Evolutionary conservation across 2,797 vertebrate species (phyloP).

Genomic region (Eulemur albifrons): DNA sequence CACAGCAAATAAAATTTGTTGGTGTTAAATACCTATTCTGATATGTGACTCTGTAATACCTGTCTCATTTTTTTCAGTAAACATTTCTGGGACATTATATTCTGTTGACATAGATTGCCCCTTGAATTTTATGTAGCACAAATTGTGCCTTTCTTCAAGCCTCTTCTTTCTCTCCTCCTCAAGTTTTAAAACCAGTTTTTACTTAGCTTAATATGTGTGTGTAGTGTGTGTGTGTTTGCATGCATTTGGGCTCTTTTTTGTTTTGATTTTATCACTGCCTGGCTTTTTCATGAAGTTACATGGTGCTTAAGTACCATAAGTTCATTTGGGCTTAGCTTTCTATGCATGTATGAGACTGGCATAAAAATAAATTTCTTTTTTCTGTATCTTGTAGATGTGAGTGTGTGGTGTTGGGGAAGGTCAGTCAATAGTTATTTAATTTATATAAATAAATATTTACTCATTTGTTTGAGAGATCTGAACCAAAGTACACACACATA

Average conservation of each 20-base stretch:
- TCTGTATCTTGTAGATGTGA: neutral
- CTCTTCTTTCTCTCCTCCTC: neutral
- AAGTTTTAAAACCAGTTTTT: neutral
- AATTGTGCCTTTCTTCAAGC: neutral
- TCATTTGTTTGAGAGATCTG: neutral
- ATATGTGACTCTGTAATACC: neutral
- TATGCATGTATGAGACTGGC: neutral
- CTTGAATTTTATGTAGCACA: neutral
- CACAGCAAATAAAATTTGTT: neutral
- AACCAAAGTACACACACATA: neutral
- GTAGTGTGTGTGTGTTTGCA: neutral
- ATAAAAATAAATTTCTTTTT: neutral
- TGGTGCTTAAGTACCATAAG: neutral
- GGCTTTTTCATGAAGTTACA: neutral
- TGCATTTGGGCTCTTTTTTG: neutral
- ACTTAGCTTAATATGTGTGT: neutral
- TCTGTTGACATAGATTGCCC: neutral
- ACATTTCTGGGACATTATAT: neutral
- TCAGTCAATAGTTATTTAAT: neutral
- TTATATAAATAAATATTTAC: neutral
- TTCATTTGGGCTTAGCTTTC: neutral
- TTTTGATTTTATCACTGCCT: slow-evolving; percentile 33
- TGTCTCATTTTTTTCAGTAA: neutral
- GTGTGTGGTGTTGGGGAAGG: neutral
- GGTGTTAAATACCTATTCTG: neutral